phyloP scores from a whole-genome alignment of 2,797 vertebrate genomes.

The Lagodon rhomboides region DNA sequence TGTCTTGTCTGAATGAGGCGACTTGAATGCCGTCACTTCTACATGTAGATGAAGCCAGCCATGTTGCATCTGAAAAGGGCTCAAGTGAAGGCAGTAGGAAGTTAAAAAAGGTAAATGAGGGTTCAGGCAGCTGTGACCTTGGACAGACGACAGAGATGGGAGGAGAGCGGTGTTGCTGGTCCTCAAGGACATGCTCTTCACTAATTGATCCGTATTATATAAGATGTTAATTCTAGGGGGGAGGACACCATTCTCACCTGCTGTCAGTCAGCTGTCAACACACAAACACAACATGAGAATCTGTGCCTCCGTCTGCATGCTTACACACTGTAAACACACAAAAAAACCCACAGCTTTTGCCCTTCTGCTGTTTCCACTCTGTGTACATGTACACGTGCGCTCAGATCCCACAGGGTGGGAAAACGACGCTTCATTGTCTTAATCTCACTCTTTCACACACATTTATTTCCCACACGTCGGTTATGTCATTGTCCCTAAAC shows the following conservation, averaged over 20 bases:
- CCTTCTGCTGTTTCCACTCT: constrained; percentile 9
- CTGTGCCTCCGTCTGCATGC: background rate
- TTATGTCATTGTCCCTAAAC: constrained; percentile 76
- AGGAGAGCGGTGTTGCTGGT: background rate
- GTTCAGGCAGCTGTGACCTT: constrained; percentile 43
- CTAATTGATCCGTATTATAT: constrained; percentile 49
- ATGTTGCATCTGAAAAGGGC: background rate
- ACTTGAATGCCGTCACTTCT: background rate
- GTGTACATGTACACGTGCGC: constrained; percentile 47
- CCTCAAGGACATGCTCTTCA: constrained; percentile 10
- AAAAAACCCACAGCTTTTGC: background rate
- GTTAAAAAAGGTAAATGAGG: background rate
- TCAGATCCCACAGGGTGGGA: constrained; percentile 55
- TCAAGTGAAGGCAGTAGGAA: background rate
- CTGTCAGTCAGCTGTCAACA: constrained; percentile 38
- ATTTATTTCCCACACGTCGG: constrained; percentile 57
- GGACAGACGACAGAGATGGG: background rate
- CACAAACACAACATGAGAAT: constrained; percentile 2
- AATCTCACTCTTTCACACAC: constrained; percentile 42
- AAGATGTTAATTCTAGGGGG: background rate
- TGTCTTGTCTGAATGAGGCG: background rate
- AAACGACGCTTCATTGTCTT: constrained; percentile 38
- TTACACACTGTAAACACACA: background rate
- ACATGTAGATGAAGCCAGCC: background rate
- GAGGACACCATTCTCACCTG: background rate